Evolutionary conservation across 2,113 vertebrate genomes (phyloP), one percentile per base, ranked within the genome.

Genomic region (Rostratula benghalensis): DNA sequence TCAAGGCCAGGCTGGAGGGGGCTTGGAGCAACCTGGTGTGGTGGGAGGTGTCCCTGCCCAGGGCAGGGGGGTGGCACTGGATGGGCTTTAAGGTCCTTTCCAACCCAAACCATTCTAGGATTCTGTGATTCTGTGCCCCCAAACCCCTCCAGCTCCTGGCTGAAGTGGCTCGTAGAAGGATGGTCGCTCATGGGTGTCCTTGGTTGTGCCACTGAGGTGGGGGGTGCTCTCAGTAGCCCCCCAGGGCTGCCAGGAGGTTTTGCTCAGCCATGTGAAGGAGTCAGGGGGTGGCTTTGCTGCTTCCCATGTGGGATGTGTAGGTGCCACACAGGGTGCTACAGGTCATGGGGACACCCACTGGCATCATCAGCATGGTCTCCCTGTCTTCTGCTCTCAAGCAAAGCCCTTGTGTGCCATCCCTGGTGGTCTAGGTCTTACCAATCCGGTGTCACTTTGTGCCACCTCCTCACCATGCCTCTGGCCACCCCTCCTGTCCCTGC

Each of bases 321-420:
- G 60, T 39, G 13, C 69, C 48, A 60, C 1, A 0, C 9, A 18
- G 45, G 70, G 4, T 67, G 60, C 24, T 30, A 0, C 0, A 0
- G 53, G 21, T 51, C 15, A 6, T n/a, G 22, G 5, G 45, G 60
- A 4, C 60, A 18, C 19, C 48, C 54, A 9, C 28, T 16, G 53
- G 31, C 53, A 56, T 6, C 21, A 2, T 6, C 69, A 84, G 27
- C 3, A 0, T 13, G 69, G 22, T 9, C 23, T 31, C 41, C 59
- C 35, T 45, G 48, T 31, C 11, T 54, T 56, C 37, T 67, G 65
- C 56, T 25, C 57, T n/a, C 54, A 13, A 17, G 59, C 69, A 41
- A 24, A 65, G 28, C 45, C 56, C 5, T 1, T 12, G 45, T 25
- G 4, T 50, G 5, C n/a, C 78, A 19, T 9, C 2, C 0, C 41